Evolutionary conservation across 2,113 vertebrate genomes (phyloP).

Genomic region (Gymnogyps californianus): DNA sequence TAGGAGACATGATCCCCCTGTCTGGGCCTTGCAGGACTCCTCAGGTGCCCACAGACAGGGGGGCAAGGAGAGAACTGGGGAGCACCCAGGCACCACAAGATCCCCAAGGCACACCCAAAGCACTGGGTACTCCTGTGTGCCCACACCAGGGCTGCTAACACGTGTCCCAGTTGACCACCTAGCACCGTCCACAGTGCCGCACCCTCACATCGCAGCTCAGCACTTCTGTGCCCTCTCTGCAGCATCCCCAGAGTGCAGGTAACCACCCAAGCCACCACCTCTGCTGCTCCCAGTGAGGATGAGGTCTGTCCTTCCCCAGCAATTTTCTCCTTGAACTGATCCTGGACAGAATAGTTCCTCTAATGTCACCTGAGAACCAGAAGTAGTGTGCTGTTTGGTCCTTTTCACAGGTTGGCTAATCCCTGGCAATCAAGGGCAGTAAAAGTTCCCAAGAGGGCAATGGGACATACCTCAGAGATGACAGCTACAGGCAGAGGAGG

Average conservation of each 20-base stretch:
- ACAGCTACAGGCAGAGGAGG: background rate
- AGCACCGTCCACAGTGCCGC: background rate
- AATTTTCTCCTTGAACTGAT: background rate
- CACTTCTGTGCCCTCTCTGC: background rate
- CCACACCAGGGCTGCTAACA: background rate
- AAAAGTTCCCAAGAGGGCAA: background rate
- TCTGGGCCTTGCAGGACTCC: background rate
- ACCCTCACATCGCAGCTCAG: background rate
- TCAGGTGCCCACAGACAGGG: background rate
- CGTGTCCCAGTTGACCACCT: background rate
- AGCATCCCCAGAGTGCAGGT: background rate
- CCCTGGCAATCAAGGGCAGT: background rate
- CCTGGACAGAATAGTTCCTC: background rate
- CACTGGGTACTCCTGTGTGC: background rate
- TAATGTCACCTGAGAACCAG: background rate
- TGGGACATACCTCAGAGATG: background rate
- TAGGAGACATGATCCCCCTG: rapidly evolving
- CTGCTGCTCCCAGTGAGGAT: background rate
- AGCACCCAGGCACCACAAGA: background rate
- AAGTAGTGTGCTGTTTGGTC: background rate
- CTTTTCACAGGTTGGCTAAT: background rate
- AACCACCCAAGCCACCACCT: background rate
- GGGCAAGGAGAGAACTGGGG: background rate
- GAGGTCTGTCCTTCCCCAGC: background rate
- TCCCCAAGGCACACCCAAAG: background rate